phyloP scores from a whole-genome alignment of 1,140 invertebrate species.

The Popillia japonica region DNA sequence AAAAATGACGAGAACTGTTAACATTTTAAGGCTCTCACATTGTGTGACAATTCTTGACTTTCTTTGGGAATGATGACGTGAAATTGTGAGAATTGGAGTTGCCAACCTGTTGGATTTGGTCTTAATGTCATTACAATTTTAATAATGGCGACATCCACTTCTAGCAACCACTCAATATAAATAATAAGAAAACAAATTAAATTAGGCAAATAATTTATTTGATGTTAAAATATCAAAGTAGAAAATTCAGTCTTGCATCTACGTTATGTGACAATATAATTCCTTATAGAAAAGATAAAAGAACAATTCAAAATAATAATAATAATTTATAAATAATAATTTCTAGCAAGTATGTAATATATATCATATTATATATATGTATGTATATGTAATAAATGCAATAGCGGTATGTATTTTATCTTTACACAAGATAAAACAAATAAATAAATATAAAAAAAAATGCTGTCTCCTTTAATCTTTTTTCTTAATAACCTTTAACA shows the following conservation, averaged over 20 bases:
- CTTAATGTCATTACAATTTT: too few species aligned
- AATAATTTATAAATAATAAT: neutral
- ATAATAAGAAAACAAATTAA: neutral
- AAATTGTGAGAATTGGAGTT: too few species aligned
- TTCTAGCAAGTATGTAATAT: neutral
- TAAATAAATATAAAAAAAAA: slow-evolving; percentile 1
- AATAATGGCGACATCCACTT: too few species aligned
- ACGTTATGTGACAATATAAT: neutral
- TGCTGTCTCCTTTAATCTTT: neutral
- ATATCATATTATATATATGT: neutral
- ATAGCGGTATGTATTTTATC: neutral
- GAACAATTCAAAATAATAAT: neutral
- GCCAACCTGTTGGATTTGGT: too few species aligned
- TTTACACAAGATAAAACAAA: neutral
- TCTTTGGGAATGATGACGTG: too few species aligned
- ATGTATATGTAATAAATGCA: slow-evolving; percentile 3
- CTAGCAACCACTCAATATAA: too few species aligned
- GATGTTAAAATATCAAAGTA: slow-evolving; percentile 1
- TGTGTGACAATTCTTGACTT: too few species aligned
- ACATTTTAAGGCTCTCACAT: too few species aligned
- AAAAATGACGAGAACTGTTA: too few species aligned
- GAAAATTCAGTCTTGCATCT: slow-evolving; percentile 11
- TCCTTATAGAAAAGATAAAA: neutral
- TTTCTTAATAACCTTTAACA: neutral
- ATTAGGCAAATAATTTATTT: slow-evolving; percentile 20